Percentiles rank a stretch among this genome's conserved stretches.
Conservation (phyloP, 2,113 vertebrate species). For the Octodon degus region DNA sequence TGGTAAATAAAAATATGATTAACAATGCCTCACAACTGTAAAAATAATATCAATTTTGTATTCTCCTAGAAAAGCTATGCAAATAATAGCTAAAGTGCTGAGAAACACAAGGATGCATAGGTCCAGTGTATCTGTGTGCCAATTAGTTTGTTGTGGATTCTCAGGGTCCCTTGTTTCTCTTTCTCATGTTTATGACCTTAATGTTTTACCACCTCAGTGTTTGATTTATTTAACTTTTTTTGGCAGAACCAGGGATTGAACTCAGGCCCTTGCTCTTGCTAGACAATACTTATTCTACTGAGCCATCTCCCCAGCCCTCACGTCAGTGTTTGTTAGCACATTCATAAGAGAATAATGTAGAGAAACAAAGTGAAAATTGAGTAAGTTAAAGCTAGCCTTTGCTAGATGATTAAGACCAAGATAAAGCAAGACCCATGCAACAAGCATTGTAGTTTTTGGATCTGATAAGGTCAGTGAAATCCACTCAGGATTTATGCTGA, state of each 20-base stretch:
- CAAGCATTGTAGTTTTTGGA: no score
- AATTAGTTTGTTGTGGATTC: slow-evolving; percentile 2
- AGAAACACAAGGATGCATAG: not conserved
- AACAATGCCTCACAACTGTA: not conserved
- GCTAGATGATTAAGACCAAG: not conserved
- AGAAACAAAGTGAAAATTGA: slow-evolving; percentile 36
- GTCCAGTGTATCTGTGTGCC: not conserved
- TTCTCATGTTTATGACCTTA: slow-evolving; percentile 40
- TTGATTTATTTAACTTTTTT: not conserved
- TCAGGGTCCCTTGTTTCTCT: not conserved
- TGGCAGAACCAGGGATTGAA: no score
- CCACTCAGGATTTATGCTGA: no score
- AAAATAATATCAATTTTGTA: slow-evolving; percentile 40
- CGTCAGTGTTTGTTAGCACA: not conserved
- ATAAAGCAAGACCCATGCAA: no score
- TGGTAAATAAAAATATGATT: not conserved
- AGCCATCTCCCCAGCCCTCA: not conserved
- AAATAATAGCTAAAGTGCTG: not conserved
- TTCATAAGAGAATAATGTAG: not conserved
- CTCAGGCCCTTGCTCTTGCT: no score
- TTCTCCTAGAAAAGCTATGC: slow-evolving; percentile 9
- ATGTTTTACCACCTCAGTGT: not conserved
- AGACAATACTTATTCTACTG: no score
- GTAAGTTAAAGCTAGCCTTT: slow-evolving; percentile 17
- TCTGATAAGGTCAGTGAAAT: no score